Conservation (phyloP, 2,888 invertebrate genomes). For the Malthinus flaveolus region DNA sequence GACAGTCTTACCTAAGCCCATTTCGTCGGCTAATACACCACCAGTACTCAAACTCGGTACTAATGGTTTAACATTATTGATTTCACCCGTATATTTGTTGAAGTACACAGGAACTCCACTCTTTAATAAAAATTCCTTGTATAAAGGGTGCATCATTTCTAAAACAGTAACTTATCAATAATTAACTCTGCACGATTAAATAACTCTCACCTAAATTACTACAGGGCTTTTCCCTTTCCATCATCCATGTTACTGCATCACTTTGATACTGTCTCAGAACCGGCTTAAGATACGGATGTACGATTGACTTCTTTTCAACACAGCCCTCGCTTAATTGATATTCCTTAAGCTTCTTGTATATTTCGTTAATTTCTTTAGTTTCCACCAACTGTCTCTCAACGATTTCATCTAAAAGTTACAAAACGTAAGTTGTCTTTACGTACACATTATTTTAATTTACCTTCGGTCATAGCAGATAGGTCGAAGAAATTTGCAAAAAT, state of each 20-base stretch:
- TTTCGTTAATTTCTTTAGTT: constrained; percentile 25
- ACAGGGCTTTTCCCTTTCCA: constrained; percentile 58
- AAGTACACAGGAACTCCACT: constrained; percentile 45
- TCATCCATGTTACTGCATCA: constrained; percentile 71
- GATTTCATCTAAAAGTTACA: constrained; percentile 14
- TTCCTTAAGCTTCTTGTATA: constrained; percentile 33
- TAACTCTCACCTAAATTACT: constrained; percentile 29
- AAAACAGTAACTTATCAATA: constrained; percentile 36
- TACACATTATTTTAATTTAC: constrained; percentile 8
- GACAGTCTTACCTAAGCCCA: constrained; percentile 82
- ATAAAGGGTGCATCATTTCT: constrained; percentile 48
- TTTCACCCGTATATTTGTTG: constrained; percentile 55
- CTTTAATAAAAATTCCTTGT: constrained; percentile 41
- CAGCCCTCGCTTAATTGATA: not conserved
- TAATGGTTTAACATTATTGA: constrained; percentile 50
- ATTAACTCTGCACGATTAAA: not conserved
- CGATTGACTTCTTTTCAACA: constrained; percentile 35
- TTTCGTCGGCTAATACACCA: constrained; percentile 79
- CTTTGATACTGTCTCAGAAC: constrained; percentile 66
- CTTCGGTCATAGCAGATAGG: constrained; percentile 22
- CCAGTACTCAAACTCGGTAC: constrained; percentile 57
- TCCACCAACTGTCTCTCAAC: constrained; percentile 22
- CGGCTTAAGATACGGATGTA: constrained; percentile 58
- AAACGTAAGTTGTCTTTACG: not conserved
- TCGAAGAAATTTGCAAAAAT: constrained; percentile 41